Percentiles rank a stretch among this genome's conserved stretches.
Evolutionary conservation across 2,113 vertebrate species (phyloP).

Genomic region (Cephalopterus ornatus): DNA sequence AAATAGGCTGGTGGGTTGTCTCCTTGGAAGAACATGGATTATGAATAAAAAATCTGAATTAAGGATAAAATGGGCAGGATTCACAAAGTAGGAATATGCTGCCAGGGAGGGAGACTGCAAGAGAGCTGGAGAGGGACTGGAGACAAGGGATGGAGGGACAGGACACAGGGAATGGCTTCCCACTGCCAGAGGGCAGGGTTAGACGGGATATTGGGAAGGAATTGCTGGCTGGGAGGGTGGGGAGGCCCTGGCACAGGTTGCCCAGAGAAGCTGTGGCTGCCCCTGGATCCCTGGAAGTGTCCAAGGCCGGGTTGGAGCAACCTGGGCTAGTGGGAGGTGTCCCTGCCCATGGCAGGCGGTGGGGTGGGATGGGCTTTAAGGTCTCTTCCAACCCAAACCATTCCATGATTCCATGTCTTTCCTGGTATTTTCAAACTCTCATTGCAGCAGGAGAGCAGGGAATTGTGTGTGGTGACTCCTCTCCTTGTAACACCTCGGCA

Average conservation of each 20-base stretch:
- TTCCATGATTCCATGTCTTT: neutral
- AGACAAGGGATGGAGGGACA: neutral
- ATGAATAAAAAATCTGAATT: no score
- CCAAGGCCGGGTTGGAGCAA: no score
- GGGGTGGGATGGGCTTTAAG: neutral
- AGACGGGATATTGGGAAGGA: neutral
- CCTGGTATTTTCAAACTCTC: neutral
- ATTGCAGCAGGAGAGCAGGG: neutral
- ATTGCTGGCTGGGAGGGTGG: neutral
- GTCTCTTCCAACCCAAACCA: neutral
- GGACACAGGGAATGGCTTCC: no score
- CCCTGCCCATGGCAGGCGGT: no score
- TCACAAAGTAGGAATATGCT: neutral
- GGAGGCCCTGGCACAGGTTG: no score
- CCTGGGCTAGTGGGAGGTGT: no score
- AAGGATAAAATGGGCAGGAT: neutral
- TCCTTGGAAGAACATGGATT: neutral
- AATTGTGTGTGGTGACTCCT: neutral
- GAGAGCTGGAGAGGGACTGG: neutral
- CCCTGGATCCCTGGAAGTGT: no score
- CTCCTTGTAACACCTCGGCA: neutral
- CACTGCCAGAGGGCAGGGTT: no score
- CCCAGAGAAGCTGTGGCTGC: no score
- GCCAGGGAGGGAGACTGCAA: neutral
- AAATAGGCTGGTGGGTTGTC: neutral